These are phyloP conservation scores for Ophiothrix spiculata DNA, from an alignment of 35 echinoderm and acorn worm genomes.

Conservation along the genomic window DNA sequence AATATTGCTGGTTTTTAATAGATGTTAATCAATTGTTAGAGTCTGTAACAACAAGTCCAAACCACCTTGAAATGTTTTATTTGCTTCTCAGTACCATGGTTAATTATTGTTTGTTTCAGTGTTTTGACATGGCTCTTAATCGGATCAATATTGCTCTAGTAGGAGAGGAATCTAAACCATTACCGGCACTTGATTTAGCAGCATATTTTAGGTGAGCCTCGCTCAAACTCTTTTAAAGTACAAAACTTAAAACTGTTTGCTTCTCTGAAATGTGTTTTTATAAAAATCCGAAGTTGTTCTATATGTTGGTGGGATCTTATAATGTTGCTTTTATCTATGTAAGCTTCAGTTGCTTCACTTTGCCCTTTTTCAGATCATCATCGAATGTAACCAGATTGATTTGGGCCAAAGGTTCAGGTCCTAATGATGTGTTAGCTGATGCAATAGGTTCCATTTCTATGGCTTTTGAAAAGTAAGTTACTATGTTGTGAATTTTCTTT, in stretches of 20 bases:
- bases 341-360: too few relatives aligned
- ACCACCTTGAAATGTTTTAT: too few relatives aligned
- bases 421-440: conserved; percentile 53
- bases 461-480: conserved; percentile 48
- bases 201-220: conserved; percentile 79
- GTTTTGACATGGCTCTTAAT: conserved; percentile 91
- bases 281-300: too few relatives aligned
- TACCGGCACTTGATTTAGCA: conserved; percentile 45
- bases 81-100: neutral
- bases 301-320: too few relatives aligned
- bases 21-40: too few relatives aligned
- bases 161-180: conserved; percentile 65
- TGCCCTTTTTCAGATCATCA: conserved; percentile 20
- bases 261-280: too few relatives aligned
- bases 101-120: conserved; percentile 33
- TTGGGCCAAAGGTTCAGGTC: conserved; percentile 33
- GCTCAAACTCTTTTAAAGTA: too few relatives aligned
- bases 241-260: too few relatives aligned
- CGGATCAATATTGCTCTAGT: conserved; percentile 54
- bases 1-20: too few relatives aligned
- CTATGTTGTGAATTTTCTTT: too few relatives aligned
- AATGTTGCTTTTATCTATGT: too few relatives aligned
- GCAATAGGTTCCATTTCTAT: conserved; percentile 56
- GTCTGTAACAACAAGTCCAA: too few relatives aligned
- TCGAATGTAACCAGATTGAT: conserved; percentile 16